A percentile compares a stretch with the other conserved stretches of the same genome.
Conservation (phyloP, 2,797 vertebrate species). For the Eupleurogrammus muticus region DNA sequence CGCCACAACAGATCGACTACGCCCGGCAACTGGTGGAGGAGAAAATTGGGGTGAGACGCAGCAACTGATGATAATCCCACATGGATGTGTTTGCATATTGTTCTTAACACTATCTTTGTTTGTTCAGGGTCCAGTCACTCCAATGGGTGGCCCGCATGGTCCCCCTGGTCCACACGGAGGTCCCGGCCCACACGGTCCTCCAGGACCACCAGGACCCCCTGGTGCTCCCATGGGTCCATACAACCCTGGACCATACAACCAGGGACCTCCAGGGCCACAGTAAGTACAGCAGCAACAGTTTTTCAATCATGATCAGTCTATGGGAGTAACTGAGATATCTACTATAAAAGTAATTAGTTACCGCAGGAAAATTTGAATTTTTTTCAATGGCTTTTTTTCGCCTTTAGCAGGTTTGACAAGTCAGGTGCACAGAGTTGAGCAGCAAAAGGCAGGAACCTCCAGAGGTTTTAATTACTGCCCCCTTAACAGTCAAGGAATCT, state of each 20-base stretch:
- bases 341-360: too few species aligned
- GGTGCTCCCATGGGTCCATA: conserved; percentile 96
- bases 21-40: conserved; percentile 98
- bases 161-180: conserved; percentile 96
- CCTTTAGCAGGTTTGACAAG: too few species aligned
- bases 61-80: rapidly evolving
- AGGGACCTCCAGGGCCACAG: conserved; percentile 97
- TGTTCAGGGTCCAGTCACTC: conserved; percentile 94
- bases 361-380: too few species aligned
- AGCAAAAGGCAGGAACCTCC: too few species aligned
- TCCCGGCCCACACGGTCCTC: conserved; percentile 95
- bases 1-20: conserved; percentile 98
- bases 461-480: too few species aligned
- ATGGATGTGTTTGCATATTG: rapidly evolving
- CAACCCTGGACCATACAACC: conserved; percentile 96
- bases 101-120: not conserved
- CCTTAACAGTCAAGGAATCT: too few species aligned
- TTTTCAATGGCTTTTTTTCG: too few species aligned
- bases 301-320: too few species aligned
- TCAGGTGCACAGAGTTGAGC: too few species aligned
- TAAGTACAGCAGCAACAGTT: conserved; percentile 77
- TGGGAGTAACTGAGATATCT: too few species aligned
- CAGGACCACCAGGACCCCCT: conserved; percentile 94
- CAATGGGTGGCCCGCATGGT: conserved; percentile 94
- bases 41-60: conserved; percentile 93